Evolutionary conservation across 2,888 invertebrate genomes (phyloP).

Genomic region (Psylliodes chrysocephalus): DNA sequence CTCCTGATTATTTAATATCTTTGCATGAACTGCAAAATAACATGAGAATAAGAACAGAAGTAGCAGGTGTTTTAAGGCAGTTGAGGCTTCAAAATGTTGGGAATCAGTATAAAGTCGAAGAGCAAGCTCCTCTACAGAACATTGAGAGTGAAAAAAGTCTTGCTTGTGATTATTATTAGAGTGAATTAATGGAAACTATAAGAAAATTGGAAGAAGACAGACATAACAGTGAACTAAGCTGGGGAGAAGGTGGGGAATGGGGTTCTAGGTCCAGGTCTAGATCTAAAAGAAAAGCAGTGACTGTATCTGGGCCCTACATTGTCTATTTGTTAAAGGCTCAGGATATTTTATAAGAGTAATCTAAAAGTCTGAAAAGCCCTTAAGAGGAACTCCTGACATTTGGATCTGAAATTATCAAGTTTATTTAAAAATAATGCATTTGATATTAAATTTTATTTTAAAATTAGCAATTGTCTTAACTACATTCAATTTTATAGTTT

Average conservation of each 20-base stretch:
- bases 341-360: slow-evolving; percentile 97
- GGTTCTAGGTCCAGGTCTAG: slow-evolving; percentile 68
- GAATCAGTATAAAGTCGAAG: slow-evolving; percentile 88
- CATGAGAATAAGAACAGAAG: slow-evolving; percentile 83
- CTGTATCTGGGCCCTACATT: slow-evolving; percentile 91
- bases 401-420: slow-evolving; percentile 31
- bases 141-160: slow-evolving; percentile 92
- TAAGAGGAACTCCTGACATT: slow-evolving; percentile 65
- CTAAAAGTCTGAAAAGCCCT: slow-evolving; percentile 86
- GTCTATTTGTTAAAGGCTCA: slow-evolving; percentile 94
- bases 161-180: slow-evolving; percentile 84
- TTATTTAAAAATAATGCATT: slow-evolving; percentile 16
- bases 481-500: too few relatives aligned
- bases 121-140: slow-evolving; percentile 88
- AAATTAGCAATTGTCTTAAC: neutral
- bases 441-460: neutral
- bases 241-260: slow-evolving; percentile 69
- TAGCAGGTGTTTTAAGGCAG: slow-evolving; percentile 86
- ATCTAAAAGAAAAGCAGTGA: slow-evolving; percentile 77
- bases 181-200: slow-evolving; percentile 92
- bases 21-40: slow-evolving; percentile 88
- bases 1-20: slow-evolving; percentile 89
- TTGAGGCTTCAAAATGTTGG: slow-evolving; percentile 84
- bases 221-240: slow-evolving; percentile 88
- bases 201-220: slow-evolving; percentile 93